These are phyloP conservation scores for Xestia ashworthii DNA, from an alignment of 2,888 invertebrate species.

Conservation along the genomic window DNA sequence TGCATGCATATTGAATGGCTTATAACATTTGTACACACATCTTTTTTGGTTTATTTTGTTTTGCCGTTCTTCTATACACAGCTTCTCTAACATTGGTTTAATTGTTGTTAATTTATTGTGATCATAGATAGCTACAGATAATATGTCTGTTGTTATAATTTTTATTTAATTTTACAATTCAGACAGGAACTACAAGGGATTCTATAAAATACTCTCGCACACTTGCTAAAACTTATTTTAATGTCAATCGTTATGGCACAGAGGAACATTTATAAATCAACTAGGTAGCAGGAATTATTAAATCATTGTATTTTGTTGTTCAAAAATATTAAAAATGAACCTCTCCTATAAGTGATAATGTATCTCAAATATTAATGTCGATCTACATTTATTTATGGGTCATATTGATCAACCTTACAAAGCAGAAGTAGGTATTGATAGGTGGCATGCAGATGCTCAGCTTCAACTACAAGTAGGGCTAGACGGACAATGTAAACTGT, in stretches of 20 bases:
- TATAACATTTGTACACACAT: conserved; percentile 15
- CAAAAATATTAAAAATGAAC: neutral
- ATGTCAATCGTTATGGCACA: no score
- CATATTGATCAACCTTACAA: neutral
- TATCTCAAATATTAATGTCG: neutral
- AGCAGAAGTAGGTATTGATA: neutral
- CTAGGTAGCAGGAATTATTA: neutral
- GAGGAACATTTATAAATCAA: no score
- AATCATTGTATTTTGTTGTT: neutral
- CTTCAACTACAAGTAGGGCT: conserved; percentile 28
- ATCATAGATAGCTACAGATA: neutral
- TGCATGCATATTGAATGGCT: conserved; percentile 38
- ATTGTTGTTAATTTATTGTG: neutral
- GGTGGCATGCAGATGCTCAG: conserved; percentile 24
- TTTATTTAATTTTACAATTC: neutral
- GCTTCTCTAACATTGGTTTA: neutral
- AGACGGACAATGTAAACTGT: conserved; percentile 53
- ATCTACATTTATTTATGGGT: neutral
- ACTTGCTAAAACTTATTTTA: no score
- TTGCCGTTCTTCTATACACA: neutral
- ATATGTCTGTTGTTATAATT: neutral
- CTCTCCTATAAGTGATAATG: neutral
- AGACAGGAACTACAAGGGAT: neutral
- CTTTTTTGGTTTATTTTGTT: conserved; percentile 16
- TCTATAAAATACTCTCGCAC: no score